Conservation (phyloP, 2,797 vertebrate genomes). For the Carcharodon carcharias region DNA sequence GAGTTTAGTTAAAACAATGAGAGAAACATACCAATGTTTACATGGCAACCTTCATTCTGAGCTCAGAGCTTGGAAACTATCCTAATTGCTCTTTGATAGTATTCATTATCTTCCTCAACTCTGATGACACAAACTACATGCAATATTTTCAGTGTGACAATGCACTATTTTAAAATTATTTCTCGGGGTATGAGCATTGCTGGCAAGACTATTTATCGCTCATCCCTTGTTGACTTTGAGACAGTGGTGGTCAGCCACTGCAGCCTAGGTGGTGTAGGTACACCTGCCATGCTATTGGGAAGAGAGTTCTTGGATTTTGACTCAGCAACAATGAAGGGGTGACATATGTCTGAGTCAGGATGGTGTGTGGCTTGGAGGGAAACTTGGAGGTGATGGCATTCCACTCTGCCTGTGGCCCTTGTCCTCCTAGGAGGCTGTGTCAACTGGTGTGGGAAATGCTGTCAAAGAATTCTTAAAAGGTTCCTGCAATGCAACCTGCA, state of each 20-base stretch:
- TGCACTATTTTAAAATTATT: background rate
- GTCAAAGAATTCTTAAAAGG: background rate
- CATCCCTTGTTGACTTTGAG: background rate
- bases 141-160: background rate
- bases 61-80: background rate
- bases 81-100: background rate
- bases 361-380: background rate
- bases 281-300: background rate
- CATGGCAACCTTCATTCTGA: background rate
- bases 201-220: background rate
- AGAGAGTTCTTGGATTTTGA: background rate
- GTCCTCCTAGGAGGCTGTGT: background rate
- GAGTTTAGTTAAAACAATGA: background rate
- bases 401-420: background rate
- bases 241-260: background rate
- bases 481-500: background rate
- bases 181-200: background rate
- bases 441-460: background rate
- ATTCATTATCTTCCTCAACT: background rate
- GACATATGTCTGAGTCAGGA: background rate
- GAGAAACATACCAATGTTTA: background rate
- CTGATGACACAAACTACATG: background rate
- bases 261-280: background rate
- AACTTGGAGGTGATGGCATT: background rate
- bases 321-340: background rate